Percentiles rank a stretch among this genome's conserved stretches.
Evolutionary conservation across 2,888 invertebrate species (phyloP).

Genomic region (Electrophaes corylata): DNA sequence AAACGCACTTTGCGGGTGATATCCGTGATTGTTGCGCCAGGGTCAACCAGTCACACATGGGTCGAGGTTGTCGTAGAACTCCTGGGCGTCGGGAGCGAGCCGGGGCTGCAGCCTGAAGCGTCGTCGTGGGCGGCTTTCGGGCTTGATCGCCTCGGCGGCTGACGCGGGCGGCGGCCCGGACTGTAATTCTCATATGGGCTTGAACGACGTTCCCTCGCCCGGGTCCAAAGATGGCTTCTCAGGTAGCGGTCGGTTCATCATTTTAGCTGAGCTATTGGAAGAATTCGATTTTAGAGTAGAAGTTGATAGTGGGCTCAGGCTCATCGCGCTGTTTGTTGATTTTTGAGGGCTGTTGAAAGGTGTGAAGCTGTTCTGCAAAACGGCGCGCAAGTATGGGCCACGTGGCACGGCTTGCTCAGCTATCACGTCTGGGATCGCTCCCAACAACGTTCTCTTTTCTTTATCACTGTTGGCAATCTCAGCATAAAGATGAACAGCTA

Average conservation of each 20-base stretch:
- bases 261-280: slow-evolving; percentile 80
- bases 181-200: slow-evolving; percentile 54
- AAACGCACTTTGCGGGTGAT: slow-evolving; percentile 34
- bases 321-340: slow-evolving; percentile 46
- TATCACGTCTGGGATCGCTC: slow-evolving; percentile 75
- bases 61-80: slow-evolving; percentile 49
- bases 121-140: slow-evolving; percentile 11
- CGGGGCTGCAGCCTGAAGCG: slow-evolving; percentile 28
- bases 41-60: slow-evolving; percentile 45
- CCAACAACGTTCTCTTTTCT: slow-evolving; percentile 60
- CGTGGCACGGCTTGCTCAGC: slow-evolving; percentile 72
- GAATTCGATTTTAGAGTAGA: slow-evolving; percentile 61
- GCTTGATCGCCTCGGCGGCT: slow-evolving; percentile 23
- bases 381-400: slow-evolving; percentile 85
- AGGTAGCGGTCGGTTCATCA: slow-evolving; percentile 88
- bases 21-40: background rate
- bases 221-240: slow-evolving; percentile 82
- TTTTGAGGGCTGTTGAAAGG: slow-evolving; percentile 47
- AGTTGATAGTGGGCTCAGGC: slow-evolving; percentile 50
- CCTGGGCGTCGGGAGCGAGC: slow-evolving; percentile 25
- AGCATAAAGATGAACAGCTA: slow-evolving; percentile 85
- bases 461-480: slow-evolving; percentile 82
- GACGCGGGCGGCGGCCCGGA: slow-evolving; percentile 34
- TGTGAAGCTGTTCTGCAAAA: slow-evolving; percentile 70
- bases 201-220: slow-evolving; percentile 72